These are phyloP conservation scores for Ovibos moschatus DNA, from an alignment of 2,113 vertebrate genomes.

Conservation along the genomic window DNA sequence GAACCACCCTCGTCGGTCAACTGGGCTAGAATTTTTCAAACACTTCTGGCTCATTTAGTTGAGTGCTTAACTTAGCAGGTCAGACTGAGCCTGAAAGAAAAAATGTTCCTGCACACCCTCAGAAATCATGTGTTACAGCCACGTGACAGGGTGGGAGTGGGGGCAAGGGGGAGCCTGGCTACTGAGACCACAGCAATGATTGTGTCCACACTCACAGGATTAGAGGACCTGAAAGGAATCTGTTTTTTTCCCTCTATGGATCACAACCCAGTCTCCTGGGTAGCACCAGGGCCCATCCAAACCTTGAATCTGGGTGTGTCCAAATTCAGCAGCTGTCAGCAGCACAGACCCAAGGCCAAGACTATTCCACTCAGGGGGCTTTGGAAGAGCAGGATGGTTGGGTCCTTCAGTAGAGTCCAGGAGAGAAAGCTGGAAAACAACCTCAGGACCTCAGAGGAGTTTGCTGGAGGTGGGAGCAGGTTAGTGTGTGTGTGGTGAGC, in stretches of 20 bases:
- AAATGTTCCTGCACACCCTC: neutral
- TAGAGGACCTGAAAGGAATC: neutral
- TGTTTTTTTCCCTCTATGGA: neutral
- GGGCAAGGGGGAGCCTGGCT: neutral
- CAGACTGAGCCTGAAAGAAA: neutral
- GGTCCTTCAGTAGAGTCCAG: neutral
- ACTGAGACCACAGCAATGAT: neutral
- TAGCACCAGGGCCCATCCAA: neutral
- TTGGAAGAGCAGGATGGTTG: neutral
- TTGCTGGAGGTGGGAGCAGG: fast-evolving
- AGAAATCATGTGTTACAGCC: neutral
- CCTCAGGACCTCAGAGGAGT: neutral
- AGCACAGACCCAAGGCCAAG: neutral
- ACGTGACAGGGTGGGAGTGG: fast-evolving
- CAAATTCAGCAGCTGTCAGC: neutral
- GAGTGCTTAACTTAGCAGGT: neutral
- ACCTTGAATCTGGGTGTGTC: neutral
- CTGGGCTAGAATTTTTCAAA: neutral
- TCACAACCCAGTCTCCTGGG: neutral
- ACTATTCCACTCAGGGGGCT: neutral
- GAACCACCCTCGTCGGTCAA: neutral
- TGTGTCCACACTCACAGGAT: neutral
- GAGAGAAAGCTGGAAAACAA: neutral
- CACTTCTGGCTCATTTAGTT: neutral
- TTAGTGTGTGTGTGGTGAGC: neutral